phyloP scores from a whole-genome alignment of 2,797 vertebrate genomes.

The Pitangus sulphuratus region DNA sequence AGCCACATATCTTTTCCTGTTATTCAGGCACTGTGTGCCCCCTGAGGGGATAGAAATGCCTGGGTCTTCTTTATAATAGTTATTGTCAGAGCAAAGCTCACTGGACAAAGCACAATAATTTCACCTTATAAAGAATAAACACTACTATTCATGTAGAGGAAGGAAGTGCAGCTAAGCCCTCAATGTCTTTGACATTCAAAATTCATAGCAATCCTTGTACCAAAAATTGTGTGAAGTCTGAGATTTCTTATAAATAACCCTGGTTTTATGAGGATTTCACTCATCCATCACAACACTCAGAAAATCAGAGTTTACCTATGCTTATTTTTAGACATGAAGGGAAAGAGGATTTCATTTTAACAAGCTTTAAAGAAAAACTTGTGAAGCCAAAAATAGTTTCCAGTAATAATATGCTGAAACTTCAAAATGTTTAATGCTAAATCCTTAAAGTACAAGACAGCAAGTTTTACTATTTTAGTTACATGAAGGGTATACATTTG shows the following conservation, averaged over 20 bases:
- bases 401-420: constrained; percentile 17
- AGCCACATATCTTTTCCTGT: not conserved
- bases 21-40: not conserved
- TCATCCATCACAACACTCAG: not conserved
- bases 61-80: constrained; percentile 18
- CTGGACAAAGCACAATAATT: constrained; percentile 49
- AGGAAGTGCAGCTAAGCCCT: not conserved
- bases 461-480: not conserved
- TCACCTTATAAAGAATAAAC: constrained; percentile 7
- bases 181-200: not conserved
- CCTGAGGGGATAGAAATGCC: constrained; percentile 1
- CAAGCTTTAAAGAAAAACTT: constrained; percentile 30
- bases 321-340: constrained; percentile 43
- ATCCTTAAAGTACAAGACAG: constrained; percentile 1
- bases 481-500: not conserved
- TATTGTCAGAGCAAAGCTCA: constrained; percentile 13
- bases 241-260: not conserved
- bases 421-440: constrained; percentile 34
- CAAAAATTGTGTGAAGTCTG: not conserved
- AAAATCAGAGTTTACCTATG: constrained; percentile 23
- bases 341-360: constrained; percentile 50
- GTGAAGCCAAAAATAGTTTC: constrained; percentile 6
- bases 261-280: constrained; percentile 4
- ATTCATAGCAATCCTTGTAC: not conserved
- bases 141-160: not conserved